phyloP scores from a whole-genome alignment of 2,797 vertebrate genomes.

The Chaunax sp. region DNA sequence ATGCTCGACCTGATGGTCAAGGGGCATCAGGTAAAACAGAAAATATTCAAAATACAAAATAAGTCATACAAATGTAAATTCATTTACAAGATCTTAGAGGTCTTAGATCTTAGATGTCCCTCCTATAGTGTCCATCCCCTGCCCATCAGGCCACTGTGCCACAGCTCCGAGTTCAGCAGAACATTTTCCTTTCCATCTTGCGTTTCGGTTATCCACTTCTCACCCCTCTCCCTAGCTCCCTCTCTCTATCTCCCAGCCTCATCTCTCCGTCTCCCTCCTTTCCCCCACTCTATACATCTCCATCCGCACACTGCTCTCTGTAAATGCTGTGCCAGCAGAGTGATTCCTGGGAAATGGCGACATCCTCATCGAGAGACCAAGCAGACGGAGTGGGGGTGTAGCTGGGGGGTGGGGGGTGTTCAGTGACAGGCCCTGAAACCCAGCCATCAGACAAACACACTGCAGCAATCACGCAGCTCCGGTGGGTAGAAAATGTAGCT shows the following conservation, averaged over 20 bases:
- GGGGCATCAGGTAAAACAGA: background rate
- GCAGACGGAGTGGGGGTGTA: constrained; percentile 65
- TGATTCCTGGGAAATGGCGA: constrained; percentile 67
- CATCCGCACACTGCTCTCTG: constrained; percentile 63
- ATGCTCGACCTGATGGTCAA: too few relatives aligned
- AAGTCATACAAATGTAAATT: background rate
- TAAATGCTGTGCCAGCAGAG: constrained; percentile 76
- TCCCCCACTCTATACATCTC: constrained; percentile 65
- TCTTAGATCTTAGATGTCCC: constrained; percentile 21
- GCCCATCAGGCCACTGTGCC: constrained; percentile 52
- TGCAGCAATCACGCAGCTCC: constrained; percentile 58
- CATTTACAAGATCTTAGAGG: too few relatives aligned
- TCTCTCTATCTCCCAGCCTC: constrained; percentile 65
- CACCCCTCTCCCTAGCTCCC: constrained; percentile 49
- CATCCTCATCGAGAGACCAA: constrained; percentile 64
- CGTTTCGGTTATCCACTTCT: constrained; percentile 69
- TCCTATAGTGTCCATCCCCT: constrained; percentile 50
- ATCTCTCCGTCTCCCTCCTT: constrained; percentile 64
- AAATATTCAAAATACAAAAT: background rate
- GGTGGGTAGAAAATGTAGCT: constrained; percentile 49
- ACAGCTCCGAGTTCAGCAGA: constrained; percentile 75
- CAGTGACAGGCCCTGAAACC: constrained; percentile 68
- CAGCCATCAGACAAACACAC: constrained; percentile 68
- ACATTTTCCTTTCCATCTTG: constrained; percentile 72
- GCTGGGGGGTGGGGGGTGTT: constrained; percentile 45